These are phyloP conservation scores for Salminus brasiliensis DNA, from an alignment of 2,113 vertebrate species.

Conservation along the genomic window DNA sequence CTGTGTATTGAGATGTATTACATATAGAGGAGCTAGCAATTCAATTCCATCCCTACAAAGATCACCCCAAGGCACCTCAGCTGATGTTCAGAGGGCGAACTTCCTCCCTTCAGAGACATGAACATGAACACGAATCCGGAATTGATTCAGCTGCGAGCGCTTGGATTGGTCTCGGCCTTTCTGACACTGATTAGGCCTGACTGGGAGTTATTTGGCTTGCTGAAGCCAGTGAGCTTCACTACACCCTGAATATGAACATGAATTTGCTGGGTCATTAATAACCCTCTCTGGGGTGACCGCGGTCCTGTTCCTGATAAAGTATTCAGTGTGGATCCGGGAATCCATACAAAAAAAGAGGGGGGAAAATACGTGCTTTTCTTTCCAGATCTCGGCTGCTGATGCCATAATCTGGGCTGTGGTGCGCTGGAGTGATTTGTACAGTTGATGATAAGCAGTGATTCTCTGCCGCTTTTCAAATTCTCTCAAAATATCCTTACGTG, in stretches of 20 bases:
- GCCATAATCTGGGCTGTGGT: neutral
- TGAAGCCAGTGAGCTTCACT: neutral
- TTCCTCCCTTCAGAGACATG: neutral
- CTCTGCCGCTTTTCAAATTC: neutral
- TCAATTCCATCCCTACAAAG: too few relatives aligned
- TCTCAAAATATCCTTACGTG: conserved; percentile 12
- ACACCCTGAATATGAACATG: neutral
- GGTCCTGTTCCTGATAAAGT: neutral
- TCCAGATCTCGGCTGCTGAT: neutral
- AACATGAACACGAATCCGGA: too few relatives aligned
- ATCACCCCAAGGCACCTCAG: too few relatives aligned
- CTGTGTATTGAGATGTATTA: too few relatives aligned
- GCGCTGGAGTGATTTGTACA: neutral
- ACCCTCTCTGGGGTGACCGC: neutral
- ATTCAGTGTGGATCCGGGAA: conserved; percentile 9
- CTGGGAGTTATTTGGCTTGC: neutral
- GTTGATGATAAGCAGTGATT: neutral
- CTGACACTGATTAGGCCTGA: neutral
- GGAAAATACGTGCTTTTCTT: neutral
- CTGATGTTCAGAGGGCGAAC: neutral
- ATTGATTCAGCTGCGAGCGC: too few relatives aligned
- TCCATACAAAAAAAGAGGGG: neutral
- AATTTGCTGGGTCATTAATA: conserved; percentile 1
- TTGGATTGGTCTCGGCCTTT: neutral
- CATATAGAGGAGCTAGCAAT: too few relatives aligned